Evolutionary conservation across 2,888 invertebrate species (phyloP), one percentile per base, ranked within the genome.

Genomic region (Helobdella robusta): DNA sequence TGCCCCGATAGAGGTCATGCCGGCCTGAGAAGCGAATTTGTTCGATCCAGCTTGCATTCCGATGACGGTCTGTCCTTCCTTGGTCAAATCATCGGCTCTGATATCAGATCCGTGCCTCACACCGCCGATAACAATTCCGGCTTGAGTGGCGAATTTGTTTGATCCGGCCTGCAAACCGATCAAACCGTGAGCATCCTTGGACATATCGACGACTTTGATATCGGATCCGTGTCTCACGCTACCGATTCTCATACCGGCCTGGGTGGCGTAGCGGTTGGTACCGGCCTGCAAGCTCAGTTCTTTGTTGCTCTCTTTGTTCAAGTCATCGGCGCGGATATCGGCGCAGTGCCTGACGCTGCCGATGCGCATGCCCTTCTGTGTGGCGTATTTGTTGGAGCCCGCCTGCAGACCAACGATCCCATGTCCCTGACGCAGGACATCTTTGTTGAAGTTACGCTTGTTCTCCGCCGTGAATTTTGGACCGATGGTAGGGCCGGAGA

Each of bases 371-470:
- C 78, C 78, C 36, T 71, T 68, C 69, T 78, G 78, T 30, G 73
- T 73, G 44, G 76, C 77, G 59, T 70, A 72, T 65, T 78, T 75
- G 70, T 78, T 78, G 20, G 74, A 72, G 18, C 76, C 77, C n/a
- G 75, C 73, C 66, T 71, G 61, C 68, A 68, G 60, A n/a, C 68
- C 68, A 73, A 66, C 46, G 48, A 69, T 59, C 4, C 62, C 48
- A 32, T 67, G 64, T 0, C 72, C 65, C 75, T 68, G 62, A 23
- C 67, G 59, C n/a, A 69, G 58, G 69, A 77, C 76, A 64, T 76
- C 77, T 32, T 72, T 71, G 18, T 75, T 73, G 70, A 77, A 78
- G 48, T 75, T 68, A 23, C 75, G 72, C 34, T 66, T 64, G 67
- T 75, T 72, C 65, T 71, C 71, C 66, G 74, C 74, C 6, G 75